These are phyloP conservation scores for Muraenolepis orangiensis DNA, from an alignment of 2,797 vertebrate species.

Conservation along the genomic window DNA sequence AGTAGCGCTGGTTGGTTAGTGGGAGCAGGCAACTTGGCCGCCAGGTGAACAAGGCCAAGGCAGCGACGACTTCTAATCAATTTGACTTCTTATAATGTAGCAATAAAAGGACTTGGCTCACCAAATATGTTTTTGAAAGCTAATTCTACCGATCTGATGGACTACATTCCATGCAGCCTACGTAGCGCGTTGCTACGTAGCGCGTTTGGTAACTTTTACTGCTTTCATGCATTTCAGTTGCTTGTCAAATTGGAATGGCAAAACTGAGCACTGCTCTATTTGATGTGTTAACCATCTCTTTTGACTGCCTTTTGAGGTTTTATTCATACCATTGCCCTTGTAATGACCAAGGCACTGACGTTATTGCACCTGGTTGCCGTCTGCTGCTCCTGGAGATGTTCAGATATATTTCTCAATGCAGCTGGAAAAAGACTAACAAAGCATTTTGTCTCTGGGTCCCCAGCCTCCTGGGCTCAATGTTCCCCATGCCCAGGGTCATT, in stretches of 20 bases:
- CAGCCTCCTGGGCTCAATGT: constrained; percentile 95
- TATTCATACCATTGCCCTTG: background rate
- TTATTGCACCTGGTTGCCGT: background rate
- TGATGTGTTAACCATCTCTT: background rate
- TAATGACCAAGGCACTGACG: background rate
- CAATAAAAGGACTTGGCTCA: too few relatives aligned
- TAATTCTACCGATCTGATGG: background rate
- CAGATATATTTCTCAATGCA: background rate
- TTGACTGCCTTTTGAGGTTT: background rate
- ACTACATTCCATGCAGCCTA: background rate
- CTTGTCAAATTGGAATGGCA: too few relatives aligned
- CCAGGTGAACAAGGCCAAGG: background rate
- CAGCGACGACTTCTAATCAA: too few relatives aligned
- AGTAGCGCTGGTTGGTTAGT: background rate
- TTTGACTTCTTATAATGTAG: too few relatives aligned
- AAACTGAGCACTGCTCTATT: background rate
- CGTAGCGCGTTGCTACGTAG: too few relatives aligned
- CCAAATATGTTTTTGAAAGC: background rate
- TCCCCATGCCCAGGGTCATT: constrained; percentile 96
- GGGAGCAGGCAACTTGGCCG: background rate
- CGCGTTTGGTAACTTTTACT: too few relatives aligned
- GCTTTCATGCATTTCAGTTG: background rate
- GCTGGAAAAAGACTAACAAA: background rate
- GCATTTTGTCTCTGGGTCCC: background rate
- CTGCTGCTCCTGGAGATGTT: background rate